phyloP scores from a whole-genome alignment of 2,888 invertebrate species.

The Acrocyrtus sp. region DNA sequence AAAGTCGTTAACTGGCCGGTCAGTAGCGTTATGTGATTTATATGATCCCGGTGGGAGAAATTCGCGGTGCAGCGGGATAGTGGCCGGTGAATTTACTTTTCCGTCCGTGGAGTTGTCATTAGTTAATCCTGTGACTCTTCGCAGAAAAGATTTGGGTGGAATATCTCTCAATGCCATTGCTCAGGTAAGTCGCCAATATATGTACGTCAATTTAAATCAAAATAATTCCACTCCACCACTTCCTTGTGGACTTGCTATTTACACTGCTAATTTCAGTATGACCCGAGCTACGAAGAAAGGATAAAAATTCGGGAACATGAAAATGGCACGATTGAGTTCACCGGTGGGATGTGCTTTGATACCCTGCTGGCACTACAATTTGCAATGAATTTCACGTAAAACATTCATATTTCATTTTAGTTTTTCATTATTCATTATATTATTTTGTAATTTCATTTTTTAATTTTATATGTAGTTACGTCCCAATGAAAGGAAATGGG shows the following conservation, averaged over 20 bases:
- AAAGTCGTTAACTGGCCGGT: no score
- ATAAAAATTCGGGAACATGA: slow-evolving; percentile 4
- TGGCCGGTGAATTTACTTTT: no score
- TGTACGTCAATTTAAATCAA: neutral
- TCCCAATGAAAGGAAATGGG: slow-evolving; percentile 31
- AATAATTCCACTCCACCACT: neutral
- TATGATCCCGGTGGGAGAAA: no score
- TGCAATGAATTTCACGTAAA: slow-evolving; percentile 35
- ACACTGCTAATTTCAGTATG: slow-evolving; percentile 29
- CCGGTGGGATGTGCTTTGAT: slow-evolving; percentile 34
- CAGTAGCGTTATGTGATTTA: no score
- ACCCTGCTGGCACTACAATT: slow-evolving; percentile 26
- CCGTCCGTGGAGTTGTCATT: no score
- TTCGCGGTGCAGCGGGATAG: no score
- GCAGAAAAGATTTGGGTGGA: slow-evolving; percentile 16
- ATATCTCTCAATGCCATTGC: slow-evolving; percentile 13
- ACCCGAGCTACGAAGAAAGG: slow-evolving; percentile 27
- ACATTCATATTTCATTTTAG: neutral
- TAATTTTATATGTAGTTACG: slow-evolving; percentile 16
- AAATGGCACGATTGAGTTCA: slow-evolving; percentile 25
- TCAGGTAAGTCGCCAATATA: slow-evolving; percentile 23
- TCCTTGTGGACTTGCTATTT: neutral
- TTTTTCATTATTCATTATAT: neutral
- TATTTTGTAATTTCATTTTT: neutral
- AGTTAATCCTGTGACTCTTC: no score